phyloP scores from a whole-genome alignment of 2,113 vertebrate species.

The Notothenia rossii region DNA sequence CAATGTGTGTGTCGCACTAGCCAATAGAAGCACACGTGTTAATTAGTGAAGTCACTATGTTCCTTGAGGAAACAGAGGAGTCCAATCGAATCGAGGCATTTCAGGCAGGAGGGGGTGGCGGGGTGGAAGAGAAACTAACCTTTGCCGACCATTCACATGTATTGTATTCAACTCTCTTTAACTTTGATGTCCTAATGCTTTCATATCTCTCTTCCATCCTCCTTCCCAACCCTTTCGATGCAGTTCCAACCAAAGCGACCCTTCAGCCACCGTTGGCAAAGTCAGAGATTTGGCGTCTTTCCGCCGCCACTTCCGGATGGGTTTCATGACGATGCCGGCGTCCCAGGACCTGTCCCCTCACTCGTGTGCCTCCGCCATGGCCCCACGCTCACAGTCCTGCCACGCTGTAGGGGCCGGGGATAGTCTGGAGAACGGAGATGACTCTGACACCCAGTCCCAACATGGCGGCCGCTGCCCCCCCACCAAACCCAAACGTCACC shows the following conservation, averaged over 20 bases:
- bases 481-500: conserved; percentile 90
- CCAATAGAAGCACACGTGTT: too few species aligned
- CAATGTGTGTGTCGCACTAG: too few species aligned
- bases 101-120: too few species aligned
- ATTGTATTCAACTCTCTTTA: too few species aligned
- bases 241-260: conserved; percentile 82
- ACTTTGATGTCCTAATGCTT: conserved; percentile 32
- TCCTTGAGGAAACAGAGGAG: too few species aligned
- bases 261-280: conserved; percentile 85
- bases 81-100: too few species aligned
- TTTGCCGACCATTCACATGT: too few species aligned
- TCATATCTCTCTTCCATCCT: conserved; percentile 6
- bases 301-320: conserved; percentile 93
- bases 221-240: not conserved
- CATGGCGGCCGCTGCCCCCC: conserved; percentile 86
- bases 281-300: conserved; percentile 91
- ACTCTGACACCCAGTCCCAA: conserved; percentile 81
- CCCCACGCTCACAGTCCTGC: conserved; percentile 93
- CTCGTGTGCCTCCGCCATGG: conserved; percentile 92
- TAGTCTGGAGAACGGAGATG: conserved; percentile 86
- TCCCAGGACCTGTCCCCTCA: conserved; percentile 93
- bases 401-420: conserved; percentile 91
- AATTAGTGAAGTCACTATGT: too few species aligned
- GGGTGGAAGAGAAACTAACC: too few species aligned
- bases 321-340: conserved; percentile 96